Base-by-base conservation (phyloP, 2,797 vertebrate genomes). In the Podargus strigoides region DNA sequence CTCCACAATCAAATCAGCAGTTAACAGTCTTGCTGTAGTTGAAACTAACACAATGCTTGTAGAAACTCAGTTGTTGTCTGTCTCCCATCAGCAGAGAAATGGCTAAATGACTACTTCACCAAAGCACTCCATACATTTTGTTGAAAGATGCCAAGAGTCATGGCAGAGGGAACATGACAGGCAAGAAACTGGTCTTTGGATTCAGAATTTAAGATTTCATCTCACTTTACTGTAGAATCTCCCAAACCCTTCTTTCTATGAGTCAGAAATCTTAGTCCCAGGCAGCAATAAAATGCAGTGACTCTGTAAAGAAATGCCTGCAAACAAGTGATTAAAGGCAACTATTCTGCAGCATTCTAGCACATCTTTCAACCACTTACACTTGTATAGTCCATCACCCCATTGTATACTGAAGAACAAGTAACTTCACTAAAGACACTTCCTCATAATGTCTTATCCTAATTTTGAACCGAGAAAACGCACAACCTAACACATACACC, bases 231-330 rank as follows among this genome's bases (percentile, higher is more conserved):
- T 3, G 10, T 42, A 7, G 2, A 62, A 39, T n/a, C 16, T 62
- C 36, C 8, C 3, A 70, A 85, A 34, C 27, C 15, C 5, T 67
- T 70, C 5, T 28, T 72, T 68, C 4, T 26, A 3, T 12, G 9
- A 2, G 3, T 39, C 20, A 69, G 17, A 59, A 74, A 52, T 70
- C 8, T 39, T 5, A 64, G 4, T 14, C 11, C 3, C 7, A n/a
- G 17, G 1, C 28, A n/a, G 1, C 26, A 34, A 27, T 14, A 36
- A 44, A 52, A 5, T 1, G 1, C 9, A 20, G 2, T 6, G 5
- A 9, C 18, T 49, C 12, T 64, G 11, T 15, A 56, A 11, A 47
- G 10, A 73, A 52, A 66, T 19, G 5, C 4, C 41, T 32, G 26
- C 2, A 44, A 58, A 18, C 9, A 77, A 50, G 5, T 5, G 27